Evolutionary conservation across 2,888 invertebrate species (phyloP).

Genomic region (Listrodromus nycthemerus): DNA sequence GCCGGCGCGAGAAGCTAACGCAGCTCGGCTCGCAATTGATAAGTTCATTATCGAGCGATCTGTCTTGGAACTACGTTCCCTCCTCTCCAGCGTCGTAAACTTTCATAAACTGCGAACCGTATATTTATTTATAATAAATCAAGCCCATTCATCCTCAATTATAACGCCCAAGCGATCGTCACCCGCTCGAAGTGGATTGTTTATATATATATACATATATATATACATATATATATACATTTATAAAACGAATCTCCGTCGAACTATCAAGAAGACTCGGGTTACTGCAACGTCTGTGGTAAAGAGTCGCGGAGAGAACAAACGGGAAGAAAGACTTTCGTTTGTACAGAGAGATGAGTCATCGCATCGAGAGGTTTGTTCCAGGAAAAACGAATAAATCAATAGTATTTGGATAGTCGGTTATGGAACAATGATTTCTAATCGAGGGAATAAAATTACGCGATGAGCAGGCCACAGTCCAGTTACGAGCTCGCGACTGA

Average conservation of each 20-base stretch:
- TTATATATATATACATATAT: no score
- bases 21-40: conserved; percentile 54
- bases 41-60: conserved; percentile 61
- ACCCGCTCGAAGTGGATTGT: no score
- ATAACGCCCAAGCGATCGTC: not conserved
- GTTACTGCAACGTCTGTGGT: no score
- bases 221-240: no score
- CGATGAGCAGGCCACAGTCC: not conserved
- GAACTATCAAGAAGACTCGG: no score
- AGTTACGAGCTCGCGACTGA: not conserved
- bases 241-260: no score
- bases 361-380: not conserved
- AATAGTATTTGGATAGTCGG: not conserved
- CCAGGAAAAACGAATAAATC: not conserved
- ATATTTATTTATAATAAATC: not conserved
- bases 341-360: not conserved
- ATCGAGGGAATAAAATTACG: not conserved
- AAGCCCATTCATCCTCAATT: conserved; percentile 8
- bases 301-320: no score
- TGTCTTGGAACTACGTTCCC: conserved; percentile 28
- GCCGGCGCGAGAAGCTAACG: conserved; percentile 7
- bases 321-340: no score
- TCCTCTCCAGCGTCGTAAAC: not conserved
- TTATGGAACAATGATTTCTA: conserved; percentile 6
- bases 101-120: conserved; percentile 3